Evolutionary conservation across 2,113 vertebrate species (phyloP).

Genomic region (Coregonus clupeaformis): DNA sequence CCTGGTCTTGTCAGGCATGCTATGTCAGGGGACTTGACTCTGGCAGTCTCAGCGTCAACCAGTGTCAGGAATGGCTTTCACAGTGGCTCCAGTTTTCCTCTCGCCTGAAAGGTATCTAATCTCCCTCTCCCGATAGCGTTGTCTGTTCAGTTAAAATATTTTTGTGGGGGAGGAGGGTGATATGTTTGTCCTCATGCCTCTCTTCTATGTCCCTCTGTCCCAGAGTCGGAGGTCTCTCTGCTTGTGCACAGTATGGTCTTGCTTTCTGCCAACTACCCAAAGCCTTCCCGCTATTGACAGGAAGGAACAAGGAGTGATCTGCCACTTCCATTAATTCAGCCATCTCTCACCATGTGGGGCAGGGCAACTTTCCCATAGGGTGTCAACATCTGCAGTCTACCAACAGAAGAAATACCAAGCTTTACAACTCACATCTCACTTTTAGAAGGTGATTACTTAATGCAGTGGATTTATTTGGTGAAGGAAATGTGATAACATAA

Average conservation of each 20-base stretch:
- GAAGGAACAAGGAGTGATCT: slow-evolving; percentile 22
- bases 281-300: slow-evolving; percentile 39
- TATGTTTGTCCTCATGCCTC: not conserved
- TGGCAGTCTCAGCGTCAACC: slow-evolving; percentile 55
- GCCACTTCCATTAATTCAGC: not conserved
- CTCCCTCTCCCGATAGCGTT: not conserved
- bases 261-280: slow-evolving; percentile 82
- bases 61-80: slow-evolving; percentile 83
- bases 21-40: slow-evolving; percentile 84
- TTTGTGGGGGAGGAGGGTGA: not conserved
- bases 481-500: not conserved
- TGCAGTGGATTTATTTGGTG: slow-evolving; percentile 5
- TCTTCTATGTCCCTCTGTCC: not conserved
- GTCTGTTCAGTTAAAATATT: not conserved
- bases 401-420: not conserved
- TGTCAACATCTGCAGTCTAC: not conserved
- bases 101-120: slow-evolving; percentile 78
- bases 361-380: slow-evolving; percentile 13
- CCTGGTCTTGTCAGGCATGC: slow-evolving; percentile 78
- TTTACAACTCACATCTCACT: not conserved
- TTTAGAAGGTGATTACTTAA: not conserved
- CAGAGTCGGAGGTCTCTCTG: slow-evolving; percentile 86
- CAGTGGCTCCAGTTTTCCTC: slow-evolving; percentile 86
- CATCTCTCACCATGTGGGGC: not conserved
- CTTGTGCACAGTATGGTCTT: slow-evolving; percentile 87